Conservation (phyloP, 1,140 invertebrate genomes). For the Pseudomyrmex dendroicus region DNA sequence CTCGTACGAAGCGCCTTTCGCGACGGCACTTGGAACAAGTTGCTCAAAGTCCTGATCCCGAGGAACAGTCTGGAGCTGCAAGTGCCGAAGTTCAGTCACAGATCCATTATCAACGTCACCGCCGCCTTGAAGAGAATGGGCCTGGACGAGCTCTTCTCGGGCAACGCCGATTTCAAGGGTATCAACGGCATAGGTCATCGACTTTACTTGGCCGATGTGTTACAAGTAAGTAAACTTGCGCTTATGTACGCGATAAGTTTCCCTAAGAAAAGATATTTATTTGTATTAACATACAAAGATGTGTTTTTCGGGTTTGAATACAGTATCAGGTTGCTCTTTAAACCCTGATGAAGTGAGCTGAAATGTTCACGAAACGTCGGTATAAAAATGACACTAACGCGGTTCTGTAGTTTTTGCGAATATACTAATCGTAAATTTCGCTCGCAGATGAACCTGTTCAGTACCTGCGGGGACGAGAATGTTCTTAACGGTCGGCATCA, state of each 20-base stretch:
- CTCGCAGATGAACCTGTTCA: conserved; percentile 88
- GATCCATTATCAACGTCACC: conserved; percentile 92
- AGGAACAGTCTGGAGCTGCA: conserved; percentile 91
- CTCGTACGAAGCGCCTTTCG: conserved; percentile 88
- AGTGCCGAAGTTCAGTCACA: conserved; percentile 92
- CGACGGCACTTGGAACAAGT: conserved; percentile 90
- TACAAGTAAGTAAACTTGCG: conserved; percentile 87
- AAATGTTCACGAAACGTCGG: too few species aligned
- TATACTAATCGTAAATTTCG: not conserved
- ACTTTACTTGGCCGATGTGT: conserved; percentile 91
- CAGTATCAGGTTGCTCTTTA: too few species aligned
- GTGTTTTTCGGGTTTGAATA: too few species aligned
- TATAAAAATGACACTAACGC: too few species aligned
- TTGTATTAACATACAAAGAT: too few species aligned
- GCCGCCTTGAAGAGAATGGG: conserved; percentile 92
- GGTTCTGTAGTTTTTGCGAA: too few species aligned
- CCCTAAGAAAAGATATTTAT: too few species aligned
- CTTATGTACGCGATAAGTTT: not conserved
- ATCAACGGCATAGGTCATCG: conserved; percentile 91
- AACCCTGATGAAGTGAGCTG: too few species aligned
- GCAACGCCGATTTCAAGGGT: conserved; percentile 91
- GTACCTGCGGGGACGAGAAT: conserved; percentile 91
- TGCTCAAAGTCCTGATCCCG: conserved; percentile 90
- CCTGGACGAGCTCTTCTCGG: conserved; percentile 90
- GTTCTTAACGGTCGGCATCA: conserved; percentile 89